Percentiles rank a stretch among this genome's conserved stretches.
phyloP scores from a whole-genome alignment of 2,888 invertebrate genomes.

The Arge pagana region DNA sequence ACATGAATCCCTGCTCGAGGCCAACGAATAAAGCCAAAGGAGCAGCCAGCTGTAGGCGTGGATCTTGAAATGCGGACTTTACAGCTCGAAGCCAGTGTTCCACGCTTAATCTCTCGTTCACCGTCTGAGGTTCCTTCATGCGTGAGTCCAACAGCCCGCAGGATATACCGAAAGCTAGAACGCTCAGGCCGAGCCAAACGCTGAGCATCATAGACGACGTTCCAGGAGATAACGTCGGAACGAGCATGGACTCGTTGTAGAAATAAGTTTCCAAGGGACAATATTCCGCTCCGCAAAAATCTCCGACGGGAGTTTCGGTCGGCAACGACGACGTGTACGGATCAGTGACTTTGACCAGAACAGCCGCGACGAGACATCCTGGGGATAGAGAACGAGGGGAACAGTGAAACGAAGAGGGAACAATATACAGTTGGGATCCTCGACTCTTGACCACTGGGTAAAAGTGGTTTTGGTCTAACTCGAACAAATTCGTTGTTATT shows the following conservation, averaged over 20 bases:
- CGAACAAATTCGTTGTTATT: neutral
- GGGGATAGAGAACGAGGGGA: too few species aligned
- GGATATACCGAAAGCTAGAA: slow-evolving; percentile 50
- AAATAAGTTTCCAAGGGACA: slow-evolving; percentile 48
- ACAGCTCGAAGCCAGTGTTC: slow-evolving; percentile 57
- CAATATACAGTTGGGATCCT: too few species aligned
- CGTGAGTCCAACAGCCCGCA: slow-evolving; percentile 51
- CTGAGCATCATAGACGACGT: slow-evolving; percentile 48
- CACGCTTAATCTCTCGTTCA: slow-evolving; percentile 38
- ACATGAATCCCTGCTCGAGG: slow-evolving; percentile 83
- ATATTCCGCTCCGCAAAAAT: slow-evolving; percentile 50
- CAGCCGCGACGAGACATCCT: slow-evolving; percentile 50
- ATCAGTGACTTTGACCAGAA: slow-evolving; percentile 46
- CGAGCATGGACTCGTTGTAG: slow-evolving; percentile 42
- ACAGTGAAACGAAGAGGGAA: too few species aligned
- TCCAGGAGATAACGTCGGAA: slow-evolving; percentile 39
- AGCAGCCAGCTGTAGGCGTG: slow-evolving; percentile 70
- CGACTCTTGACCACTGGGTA: too few species aligned
- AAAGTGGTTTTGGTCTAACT: neutral
- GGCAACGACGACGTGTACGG: slow-evolving; percentile 29
- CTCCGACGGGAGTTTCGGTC: slow-evolving; percentile 40
- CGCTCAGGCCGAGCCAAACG: slow-evolving; percentile 48
- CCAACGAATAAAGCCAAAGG: slow-evolving; percentile 82
- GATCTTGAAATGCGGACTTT: slow-evolving; percentile 64
- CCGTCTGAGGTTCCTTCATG: slow-evolving; percentile 46